These are phyloP conservation scores for Enteromius afrohamiltoni DNA, from an alignment of 2,797 vertebrate genomes.

Conservation along the genomic window DNA sequence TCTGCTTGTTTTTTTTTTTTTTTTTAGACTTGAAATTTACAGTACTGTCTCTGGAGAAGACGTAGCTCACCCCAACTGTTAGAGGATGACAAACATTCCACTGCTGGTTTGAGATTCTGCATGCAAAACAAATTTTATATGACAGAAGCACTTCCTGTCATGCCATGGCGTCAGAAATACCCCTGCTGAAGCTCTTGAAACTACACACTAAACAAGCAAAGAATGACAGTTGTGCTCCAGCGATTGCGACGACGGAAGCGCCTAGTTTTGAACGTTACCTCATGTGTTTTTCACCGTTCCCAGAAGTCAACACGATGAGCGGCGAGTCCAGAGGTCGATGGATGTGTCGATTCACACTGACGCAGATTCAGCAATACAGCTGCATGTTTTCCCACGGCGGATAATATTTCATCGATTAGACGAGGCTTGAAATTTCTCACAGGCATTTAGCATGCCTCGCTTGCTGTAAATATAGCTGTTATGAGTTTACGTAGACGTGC, in stretches of 20 bases:
- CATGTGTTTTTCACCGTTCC: not conserved
- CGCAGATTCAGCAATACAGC: constrained; percentile 40
- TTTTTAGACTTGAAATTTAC: constrained; percentile 28
- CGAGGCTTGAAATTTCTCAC: constrained; percentile 52
- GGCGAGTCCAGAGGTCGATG: not conserved
- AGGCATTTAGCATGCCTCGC: constrained; percentile 57
- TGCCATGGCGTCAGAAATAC: constrained; percentile 12
- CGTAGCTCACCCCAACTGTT: constrained; percentile 43
- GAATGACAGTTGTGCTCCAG: constrained; percentile 27
- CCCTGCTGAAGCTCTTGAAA: constrained; percentile 43
- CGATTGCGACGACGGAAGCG: not conserved
- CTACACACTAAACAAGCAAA: not conserved
- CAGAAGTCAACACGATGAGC: constrained; percentile 20
- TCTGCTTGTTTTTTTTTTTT: not conserved
- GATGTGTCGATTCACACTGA: constrained; percentile 31
- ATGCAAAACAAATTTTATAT: constrained; percentile 46
- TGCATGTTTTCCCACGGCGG: constrained; percentile 16
- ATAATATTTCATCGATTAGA: constrained; percentile 67
- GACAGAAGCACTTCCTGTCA: constrained; percentile 30
- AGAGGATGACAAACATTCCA: constrained; percentile 43
- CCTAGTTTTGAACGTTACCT: constrained; percentile 2
- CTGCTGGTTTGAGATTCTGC: constrained; percentile 42
- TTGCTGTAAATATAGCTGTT: constrained; percentile 61
- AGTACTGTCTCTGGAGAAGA: constrained; percentile 29
- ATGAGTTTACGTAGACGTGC: constrained; percentile 52